A percentile compares a stretch with the other conserved stretches of the same genome.
phyloP scores from a whole-genome alignment of 2,113 vertebrate species.

The Rallus limicola region DNA sequence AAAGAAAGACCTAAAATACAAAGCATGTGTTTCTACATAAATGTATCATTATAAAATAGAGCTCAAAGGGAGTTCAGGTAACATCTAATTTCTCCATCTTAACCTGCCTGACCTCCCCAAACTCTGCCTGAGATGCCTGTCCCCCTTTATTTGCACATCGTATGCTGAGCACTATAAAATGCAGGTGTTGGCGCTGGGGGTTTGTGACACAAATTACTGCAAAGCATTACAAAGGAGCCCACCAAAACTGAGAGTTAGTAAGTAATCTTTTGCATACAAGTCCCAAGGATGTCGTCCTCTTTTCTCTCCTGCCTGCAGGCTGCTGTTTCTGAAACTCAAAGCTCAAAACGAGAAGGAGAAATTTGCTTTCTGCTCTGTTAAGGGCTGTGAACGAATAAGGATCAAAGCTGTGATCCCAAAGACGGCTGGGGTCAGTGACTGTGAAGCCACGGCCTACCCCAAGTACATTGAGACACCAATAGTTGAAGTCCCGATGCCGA shows the following conservation, averaged over 20 bases:
- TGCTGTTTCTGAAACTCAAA: conserved; percentile 90
- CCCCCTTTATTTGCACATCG: background rate
- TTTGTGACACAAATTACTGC: background rate
- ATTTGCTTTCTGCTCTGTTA: conserved; percentile 92
- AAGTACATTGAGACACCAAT: conserved; percentile 82
- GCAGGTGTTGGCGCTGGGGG: rapidly evolving
- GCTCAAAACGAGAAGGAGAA: conserved; percentile 87
- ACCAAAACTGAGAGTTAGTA: background rate
- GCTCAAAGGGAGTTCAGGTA: background rate
- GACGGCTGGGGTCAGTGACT: conserved; percentile 84
- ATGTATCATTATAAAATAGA: background rate
- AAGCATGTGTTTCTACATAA: background rate
- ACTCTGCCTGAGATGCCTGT: background rate
- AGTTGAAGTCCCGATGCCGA: conserved; percentile 92
- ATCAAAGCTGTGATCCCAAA: conserved; percentile 88
- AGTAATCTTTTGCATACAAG: background rate
- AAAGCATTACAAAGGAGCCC: background rate
- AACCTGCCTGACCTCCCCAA: background rate
- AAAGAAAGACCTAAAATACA: background rate
- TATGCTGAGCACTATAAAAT: background rate
- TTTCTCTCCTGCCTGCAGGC: conserved; percentile 66
- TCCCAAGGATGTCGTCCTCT: background rate
- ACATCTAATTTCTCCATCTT: background rate
- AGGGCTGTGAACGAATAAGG: conserved; percentile 92
- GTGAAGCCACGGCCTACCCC: conserved; percentile 86